Conservation (phyloP, 2,888 invertebrate genomes). For the Amblyjoppa fuscipennis region DNA sequence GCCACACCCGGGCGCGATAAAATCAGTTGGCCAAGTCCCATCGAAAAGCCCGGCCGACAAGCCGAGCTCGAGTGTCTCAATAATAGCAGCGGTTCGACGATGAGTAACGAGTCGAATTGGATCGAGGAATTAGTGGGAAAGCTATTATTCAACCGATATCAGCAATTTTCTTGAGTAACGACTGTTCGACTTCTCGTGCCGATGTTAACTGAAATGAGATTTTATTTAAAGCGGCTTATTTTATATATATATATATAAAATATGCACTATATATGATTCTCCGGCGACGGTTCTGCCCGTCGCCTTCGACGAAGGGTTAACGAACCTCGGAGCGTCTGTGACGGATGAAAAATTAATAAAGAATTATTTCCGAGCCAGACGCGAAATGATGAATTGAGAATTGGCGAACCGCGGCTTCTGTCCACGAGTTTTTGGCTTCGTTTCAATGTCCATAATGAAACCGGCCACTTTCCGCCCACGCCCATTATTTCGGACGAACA, state of each 20-base stretch:
- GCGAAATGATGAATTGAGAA: slow-evolving; percentile 18
- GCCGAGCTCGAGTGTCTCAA: slow-evolving; percentile 8
- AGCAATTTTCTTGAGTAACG: neutral
- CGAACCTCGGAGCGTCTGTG: slow-evolving; percentile 16
- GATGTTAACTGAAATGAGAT: too few relatives aligned
- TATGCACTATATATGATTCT: neutral
- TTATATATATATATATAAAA: too few relatives aligned
- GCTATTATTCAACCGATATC: slow-evolving; percentile 12
- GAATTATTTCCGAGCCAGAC: slow-evolving; percentile 18
- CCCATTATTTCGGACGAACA: neutral
- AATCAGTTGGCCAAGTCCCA: slow-evolving; percentile 52
- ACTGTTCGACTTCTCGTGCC: too few relatives aligned
- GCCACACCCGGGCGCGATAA: slow-evolving; percentile 55
- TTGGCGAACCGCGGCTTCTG: neutral
- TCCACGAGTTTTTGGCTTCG: slow-evolving; percentile 4
- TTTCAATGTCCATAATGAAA: neutral
- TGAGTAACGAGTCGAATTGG: slow-evolving; percentile 16
- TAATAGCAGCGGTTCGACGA: slow-evolving; percentile 18
- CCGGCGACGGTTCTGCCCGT: neutral
- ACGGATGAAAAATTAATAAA: slow-evolving; percentile 30
- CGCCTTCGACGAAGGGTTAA: slow-evolving; percentile 16
- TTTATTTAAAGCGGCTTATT: too few relatives aligned
- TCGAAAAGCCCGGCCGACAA: slow-evolving; percentile 38
- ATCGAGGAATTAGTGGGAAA: slow-evolving; percentile 18
- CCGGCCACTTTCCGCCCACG: neutral